Conservation (phyloP, 2,888 invertebrate species). For the Agonopterix heracliana region DNA sequence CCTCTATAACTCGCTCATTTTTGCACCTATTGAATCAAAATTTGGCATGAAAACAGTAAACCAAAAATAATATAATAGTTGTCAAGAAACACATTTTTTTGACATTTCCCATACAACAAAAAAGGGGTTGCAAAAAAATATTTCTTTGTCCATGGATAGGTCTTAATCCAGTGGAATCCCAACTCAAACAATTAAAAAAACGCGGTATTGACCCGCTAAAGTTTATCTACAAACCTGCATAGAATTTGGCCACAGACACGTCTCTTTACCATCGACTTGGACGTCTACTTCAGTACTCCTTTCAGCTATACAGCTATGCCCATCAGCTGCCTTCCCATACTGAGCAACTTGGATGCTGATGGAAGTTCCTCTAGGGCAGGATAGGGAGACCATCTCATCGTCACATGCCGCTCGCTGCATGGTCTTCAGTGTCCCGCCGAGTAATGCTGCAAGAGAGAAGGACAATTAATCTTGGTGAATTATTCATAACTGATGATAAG, state of each 20-base stretch:
- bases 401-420: conserved; percentile 94
- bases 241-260: conserved; percentile 79
- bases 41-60: too few relatives aligned
- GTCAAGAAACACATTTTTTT: too few relatives aligned
- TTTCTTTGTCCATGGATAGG: too few relatives aligned
- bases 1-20: too few relatives aligned
- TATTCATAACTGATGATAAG: background rate
- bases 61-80: too few relatives aligned
- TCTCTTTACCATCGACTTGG: conserved; percentile 53
- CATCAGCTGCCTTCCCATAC: conserved; percentile 81
- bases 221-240: conserved; percentile 77
- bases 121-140: too few relatives aligned
- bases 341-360: conserved; percentile 92
- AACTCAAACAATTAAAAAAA: too few relatives aligned
- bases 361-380: conserved; percentile 94
- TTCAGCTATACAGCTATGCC: conserved; percentile 45
- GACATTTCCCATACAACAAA: too few relatives aligned
- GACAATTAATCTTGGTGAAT: background rate
- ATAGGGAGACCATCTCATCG: conserved; percentile 87
- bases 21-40: too few relatives aligned
- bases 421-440: conserved; percentile 91
- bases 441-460: conserved; percentile 79
- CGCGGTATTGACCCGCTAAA: too few relatives aligned
- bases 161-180: too few relatives aligned
- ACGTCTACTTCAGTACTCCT: conserved; percentile 40